Conservation (phyloP, 1,140 invertebrate species). For the Nixonia krombeini region DNA sequence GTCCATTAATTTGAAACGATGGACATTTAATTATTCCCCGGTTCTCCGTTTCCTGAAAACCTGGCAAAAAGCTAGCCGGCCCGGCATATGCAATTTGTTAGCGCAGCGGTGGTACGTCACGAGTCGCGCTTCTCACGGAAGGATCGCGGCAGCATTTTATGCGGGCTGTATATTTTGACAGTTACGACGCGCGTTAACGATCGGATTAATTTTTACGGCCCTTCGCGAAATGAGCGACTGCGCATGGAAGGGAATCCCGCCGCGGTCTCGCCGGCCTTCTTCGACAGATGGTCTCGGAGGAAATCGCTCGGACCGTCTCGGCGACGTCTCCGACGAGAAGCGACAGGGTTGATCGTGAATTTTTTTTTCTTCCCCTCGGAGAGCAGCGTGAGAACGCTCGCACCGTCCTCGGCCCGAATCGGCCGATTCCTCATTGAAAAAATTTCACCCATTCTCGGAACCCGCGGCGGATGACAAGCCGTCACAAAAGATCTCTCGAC, state of each 20-base stretch:
- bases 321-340: no score
- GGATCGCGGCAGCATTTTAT: slow-evolving; percentile 44
- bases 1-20: slow-evolving; percentile 17
- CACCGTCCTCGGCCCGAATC: no score
- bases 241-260: slow-evolving; percentile 38
- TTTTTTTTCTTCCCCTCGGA: no score
- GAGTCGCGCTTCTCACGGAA: slow-evolving; percentile 35
- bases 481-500: slow-evolving; percentile 15
- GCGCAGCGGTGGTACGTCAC: slow-evolving; percentile 17
- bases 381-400: no score
- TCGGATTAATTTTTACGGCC: slow-evolving; percentile 66
- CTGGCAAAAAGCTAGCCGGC: no score
- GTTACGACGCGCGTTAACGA: slow-evolving; percentile 64
- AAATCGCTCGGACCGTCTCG: no score
- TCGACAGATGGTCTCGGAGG: slow-evolving; percentile 39
- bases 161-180: slow-evolving; percentile 63
- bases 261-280: slow-evolving; percentile 44
- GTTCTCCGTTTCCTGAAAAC: no score
- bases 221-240: slow-evolving; percentile 52
- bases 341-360: no score
- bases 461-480: slow-evolving; percentile 8
- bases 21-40: no score
- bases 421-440: no score
- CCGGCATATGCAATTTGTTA: slow-evolving; percentile 19
- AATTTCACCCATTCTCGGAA: not conserved